Evolutionary conservation across 2,113 vertebrate genomes (phyloP).

Genomic region (Emydocephalus ijimae): DNA sequence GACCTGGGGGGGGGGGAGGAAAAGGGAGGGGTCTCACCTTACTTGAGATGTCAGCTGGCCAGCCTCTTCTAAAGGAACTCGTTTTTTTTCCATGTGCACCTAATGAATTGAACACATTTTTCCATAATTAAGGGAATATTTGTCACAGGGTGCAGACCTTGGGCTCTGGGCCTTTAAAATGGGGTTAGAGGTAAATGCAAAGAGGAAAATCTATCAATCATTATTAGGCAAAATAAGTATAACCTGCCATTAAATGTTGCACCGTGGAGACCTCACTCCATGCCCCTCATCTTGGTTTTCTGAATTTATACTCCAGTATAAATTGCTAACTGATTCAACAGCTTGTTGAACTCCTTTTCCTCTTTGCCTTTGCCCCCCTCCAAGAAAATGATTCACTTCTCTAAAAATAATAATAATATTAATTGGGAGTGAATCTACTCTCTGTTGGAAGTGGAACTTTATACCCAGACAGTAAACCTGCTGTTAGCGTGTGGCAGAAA

Average conservation of each 20-base stretch:
- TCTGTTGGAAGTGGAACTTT: not conserved
- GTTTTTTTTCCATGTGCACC: not conserved
- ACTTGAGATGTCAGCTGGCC: not conserved
- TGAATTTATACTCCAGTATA: not conserved
- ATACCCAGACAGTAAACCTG: not conserved
- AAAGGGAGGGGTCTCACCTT: not conserved
- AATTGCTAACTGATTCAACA: not conserved
- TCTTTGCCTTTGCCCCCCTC: not conserved
- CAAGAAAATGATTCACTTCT: not conserved
- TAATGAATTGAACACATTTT: not conserved
- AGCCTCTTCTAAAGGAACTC: not conserved
- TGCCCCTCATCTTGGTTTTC: not conserved
- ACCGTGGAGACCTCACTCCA: not conserved
- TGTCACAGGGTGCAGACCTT: not conserved
- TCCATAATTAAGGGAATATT: not conserved
- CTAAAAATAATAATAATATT: not conserved
- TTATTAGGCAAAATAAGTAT: not conserved
- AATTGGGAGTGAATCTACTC: not conserved
- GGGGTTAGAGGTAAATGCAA: not conserved
- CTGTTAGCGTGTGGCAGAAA: not conserved
- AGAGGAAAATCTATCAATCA: not conserved
- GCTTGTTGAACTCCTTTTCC: not conserved
- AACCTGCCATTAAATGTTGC: not conserved
- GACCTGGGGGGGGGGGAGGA: rapidly evolving
- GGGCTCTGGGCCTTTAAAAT: not conserved